These are phyloP conservation scores for Cosmia trapezina DNA, from an alignment of 2,888 invertebrate species.

Conservation along the genomic window DNA sequence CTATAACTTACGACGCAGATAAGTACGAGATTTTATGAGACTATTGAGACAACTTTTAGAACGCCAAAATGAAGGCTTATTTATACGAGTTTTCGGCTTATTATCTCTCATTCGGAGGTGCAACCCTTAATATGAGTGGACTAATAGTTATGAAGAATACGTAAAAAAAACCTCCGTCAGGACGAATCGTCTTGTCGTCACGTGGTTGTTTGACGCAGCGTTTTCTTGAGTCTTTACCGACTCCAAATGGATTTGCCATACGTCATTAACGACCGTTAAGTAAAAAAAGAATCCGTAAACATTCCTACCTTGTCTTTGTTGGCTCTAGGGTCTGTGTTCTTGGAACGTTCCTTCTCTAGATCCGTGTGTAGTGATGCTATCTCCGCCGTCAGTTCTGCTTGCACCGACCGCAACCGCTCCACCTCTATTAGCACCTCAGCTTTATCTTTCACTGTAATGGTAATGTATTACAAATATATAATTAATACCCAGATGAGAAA, in stretches of 20 bases:
- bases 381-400: conserved; percentile 93
- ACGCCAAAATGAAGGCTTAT: too few species aligned
- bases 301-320: conserved; percentile 85
- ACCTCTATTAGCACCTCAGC: conserved; percentile 94
- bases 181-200: neutral
- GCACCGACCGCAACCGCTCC: conserved; percentile 92
- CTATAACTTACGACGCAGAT: too few species aligned
- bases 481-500: conserved; percentile 1
- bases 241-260: too few species aligned
- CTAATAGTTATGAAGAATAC: neutral
- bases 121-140: too few species aligned
- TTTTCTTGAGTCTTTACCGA: too few species aligned
- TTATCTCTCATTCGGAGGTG: too few species aligned
- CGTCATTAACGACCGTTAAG: neutral
- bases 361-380: conserved; percentile 92
- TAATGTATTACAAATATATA: conserved; percentile 63
- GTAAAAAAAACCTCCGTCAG: neutral
- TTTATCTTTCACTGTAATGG: conserved; percentile 94
- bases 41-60: too few species aligned
- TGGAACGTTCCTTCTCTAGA: conserved; percentile 94
- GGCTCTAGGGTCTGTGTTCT: conserved; percentile 89
- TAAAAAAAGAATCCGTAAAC: neutral
- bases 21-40: too few species aligned
- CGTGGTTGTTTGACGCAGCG: neutral
- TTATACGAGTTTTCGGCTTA: too few species aligned